Base-by-base conservation (phyloP, 2,888 invertebrate species). In the Bruchidius siliquastri region DNA sequence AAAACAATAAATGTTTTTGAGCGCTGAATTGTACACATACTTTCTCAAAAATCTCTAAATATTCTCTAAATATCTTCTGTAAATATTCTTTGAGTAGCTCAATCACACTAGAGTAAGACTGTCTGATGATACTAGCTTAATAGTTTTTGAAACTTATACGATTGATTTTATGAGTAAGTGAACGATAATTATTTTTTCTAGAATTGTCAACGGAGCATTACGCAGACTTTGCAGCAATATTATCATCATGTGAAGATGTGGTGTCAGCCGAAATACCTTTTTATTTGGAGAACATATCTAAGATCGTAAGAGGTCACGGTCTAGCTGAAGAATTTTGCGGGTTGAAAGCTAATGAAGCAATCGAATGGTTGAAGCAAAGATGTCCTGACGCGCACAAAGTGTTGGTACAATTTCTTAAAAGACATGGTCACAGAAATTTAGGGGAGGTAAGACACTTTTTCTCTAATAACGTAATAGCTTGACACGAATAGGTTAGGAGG, bases 211-310 rank as follows among this genome's bases (percentile, higher is more conserved):
- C 87, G 0, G 91, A 92, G 20, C 90, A 92, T 77, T 91, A 91
- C 79, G 88, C 90, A 67, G 95, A 95, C 84, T 90, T 94, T 70
- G 90, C 92, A 0, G 81, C 88, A 26, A 84, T 96, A 22, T 87
- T 95, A 67, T 90, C 92, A 18, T 91, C 92, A 0, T 92, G 92
- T 79, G 85, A 86, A 0, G 90, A 92, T 76, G 92, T 94, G 0
- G 88, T 93, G 72, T 94, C 95, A 21, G 94, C 93, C 0, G 93
- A 94, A 82, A 91, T 96, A 79, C 91, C 83, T 72, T 80, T 80
- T 22, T 78, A 79, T 72, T 76, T 86, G 21, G 82, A 85, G 77
- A 75, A 80, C 71, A 84, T 86, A 18, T 82, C 84, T 0, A 75
- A 73, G 22, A 77, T 77, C 2, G 81, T 86, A 49, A 78, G 79